Conservation (phyloP, 2,797 vertebrate species). For the Poeciliopsis gracilis region DNA sequence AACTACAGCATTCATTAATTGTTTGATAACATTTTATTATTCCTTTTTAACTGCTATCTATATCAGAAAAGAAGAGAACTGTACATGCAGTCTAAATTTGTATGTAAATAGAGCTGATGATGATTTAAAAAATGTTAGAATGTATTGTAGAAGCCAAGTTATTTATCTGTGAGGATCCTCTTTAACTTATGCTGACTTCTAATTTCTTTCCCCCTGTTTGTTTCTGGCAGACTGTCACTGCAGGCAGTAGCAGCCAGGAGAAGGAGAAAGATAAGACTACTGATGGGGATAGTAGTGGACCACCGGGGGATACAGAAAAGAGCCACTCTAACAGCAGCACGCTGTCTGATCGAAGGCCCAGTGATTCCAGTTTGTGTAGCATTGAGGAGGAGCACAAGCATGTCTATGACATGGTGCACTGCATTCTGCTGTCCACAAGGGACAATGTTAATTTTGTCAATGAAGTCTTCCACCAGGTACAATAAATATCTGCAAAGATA, state of each 20-base stretch:
- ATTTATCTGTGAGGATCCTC: background rate
- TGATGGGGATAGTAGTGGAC: constrained; percentile 78
- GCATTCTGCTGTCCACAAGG: constrained; percentile 91
- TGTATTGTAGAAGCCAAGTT: constrained; percentile 8
- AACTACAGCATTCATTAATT: background rate
- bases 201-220: constrained; percentile 24
- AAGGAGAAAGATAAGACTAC: constrained; percentile 80
- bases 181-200: constrained; percentile 6
- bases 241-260: constrained; percentile 86
- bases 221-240: constrained; percentile 83
- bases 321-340: constrained; percentile 92
- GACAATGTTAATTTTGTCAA: constrained; percentile 99
- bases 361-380: constrained; percentile 93
- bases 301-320: constrained; percentile 85
- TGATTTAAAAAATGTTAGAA: background rate
- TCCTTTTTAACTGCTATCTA: background rate
- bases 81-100: background rate
- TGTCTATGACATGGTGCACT: constrained; percentile 95
- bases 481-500: background rate
- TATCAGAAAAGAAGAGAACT: background rate
- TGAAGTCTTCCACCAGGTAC: constrained; percentile 97
- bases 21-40: background rate
- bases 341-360: constrained; percentile 89
- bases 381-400: constrained; percentile 92
- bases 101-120: background rate